phyloP scores from a whole-genome alignment of 2,888 invertebrate species.

The Harpalus rufipes region DNA sequence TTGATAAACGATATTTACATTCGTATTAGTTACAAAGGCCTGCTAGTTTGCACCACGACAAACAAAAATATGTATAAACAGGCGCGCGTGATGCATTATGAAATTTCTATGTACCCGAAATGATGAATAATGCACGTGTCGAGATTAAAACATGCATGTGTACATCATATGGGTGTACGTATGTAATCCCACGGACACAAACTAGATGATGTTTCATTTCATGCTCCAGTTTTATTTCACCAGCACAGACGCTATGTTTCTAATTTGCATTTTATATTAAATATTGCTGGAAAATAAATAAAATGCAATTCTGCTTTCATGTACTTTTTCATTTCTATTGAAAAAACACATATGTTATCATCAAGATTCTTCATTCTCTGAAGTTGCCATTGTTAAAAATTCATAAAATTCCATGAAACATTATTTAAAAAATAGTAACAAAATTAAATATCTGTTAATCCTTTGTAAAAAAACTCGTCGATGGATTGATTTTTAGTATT shows the following conservation, averaged over 20 bases:
- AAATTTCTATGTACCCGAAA: constrained; percentile 23
- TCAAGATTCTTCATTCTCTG: no score
- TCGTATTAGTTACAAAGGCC: constrained; percentile 33
- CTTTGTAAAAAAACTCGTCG: no score
- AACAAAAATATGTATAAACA: constrained; percentile 49
- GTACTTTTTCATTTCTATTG: neutral
- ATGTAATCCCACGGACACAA: constrained; percentile 17
- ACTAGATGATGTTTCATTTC: constrained; percentile 29
- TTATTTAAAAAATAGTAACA: no score
- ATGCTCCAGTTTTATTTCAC: constrained; percentile 17
- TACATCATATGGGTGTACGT: constrained; percentile 6
- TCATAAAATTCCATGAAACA: no score
- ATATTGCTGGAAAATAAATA: constrained; percentile 40
- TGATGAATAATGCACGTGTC: constrained; percentile 53
- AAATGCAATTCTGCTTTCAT: neutral
- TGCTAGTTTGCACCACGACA: constrained; percentile 15
- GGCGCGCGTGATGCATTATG: constrained; percentile 41
- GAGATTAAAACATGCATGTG: constrained; percentile 44
- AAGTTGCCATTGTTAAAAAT: no score
- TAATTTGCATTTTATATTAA: constrained; percentile 46
- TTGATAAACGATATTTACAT: constrained; percentile 43
- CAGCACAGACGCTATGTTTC: constrained; percentile 25
- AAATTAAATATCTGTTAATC: no score
- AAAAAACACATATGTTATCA: neutral
- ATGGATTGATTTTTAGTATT: no score